A percentile compares a stretch with the other conserved stretches of the same genome.
Conservation (phyloP, 2,113 vertebrate genomes). For the Corapipo altera region DNA sequence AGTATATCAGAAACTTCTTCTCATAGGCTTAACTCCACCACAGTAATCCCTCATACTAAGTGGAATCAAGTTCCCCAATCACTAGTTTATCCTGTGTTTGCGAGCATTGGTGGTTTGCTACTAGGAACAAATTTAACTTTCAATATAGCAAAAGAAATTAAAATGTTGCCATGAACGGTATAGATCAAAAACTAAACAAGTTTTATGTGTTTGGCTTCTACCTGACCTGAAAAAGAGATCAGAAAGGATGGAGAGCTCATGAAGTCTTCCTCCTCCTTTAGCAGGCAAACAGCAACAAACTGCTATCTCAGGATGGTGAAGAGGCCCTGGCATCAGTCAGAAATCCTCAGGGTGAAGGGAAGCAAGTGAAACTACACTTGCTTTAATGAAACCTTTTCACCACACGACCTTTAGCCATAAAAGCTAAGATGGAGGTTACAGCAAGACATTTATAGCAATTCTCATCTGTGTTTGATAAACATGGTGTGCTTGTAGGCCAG, state of each 20-base stretch:
- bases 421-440: not conserved
- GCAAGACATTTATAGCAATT: conserved; percentile 7
- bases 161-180: not conserved
- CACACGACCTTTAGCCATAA: not conserved
- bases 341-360: not conserved
- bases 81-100: not conserved
- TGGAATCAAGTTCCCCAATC: not conserved
- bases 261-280: not conserved
- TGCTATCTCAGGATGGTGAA: not conserved
- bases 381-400: not conserved
- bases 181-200: not conserved
- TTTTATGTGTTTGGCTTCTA: not conserved
- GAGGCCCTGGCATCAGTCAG: not conserved
- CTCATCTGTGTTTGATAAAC: not conserved
- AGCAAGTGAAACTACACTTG: not conserved
- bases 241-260: not conserved
- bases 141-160: not conserved
- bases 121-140: not conserved
- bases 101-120: not conserved
- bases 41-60: not conserved
- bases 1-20: not conserved
- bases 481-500: not conserved
- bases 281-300: not conserved
- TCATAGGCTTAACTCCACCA: not conserved
- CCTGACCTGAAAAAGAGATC: not conserved